A percentile compares a stretch with the other conserved stretches of the same genome.
phyloP scores from a whole-genome alignment of 2,888 invertebrate genomes.

The Drosophila peninsularis region DNA sequence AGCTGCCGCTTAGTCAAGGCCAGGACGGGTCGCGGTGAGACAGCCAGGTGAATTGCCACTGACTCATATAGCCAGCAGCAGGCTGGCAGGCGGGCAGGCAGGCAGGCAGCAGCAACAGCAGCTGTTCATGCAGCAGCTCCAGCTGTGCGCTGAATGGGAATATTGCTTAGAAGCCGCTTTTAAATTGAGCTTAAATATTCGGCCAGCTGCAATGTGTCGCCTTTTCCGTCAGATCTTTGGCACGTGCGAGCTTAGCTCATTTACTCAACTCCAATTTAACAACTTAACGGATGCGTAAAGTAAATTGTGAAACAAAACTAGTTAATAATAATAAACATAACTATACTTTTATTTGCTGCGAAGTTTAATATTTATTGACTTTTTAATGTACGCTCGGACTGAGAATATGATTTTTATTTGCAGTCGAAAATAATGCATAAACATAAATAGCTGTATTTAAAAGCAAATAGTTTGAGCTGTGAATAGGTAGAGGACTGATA shows the following conservation, averaged over 20 bases:
- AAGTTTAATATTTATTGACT: not conserved
- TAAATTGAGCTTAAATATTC: constrained; percentile 20
- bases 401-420: not conserved
- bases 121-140: constrained; percentile 42
- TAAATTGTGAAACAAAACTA: not conserved
- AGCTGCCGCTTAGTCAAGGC: constrained; percentile 57
- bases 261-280: constrained; percentile 1
- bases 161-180: constrained; percentile 21
- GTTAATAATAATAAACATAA: not conserved
- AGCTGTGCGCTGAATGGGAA: constrained; percentile 20
- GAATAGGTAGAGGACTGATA: no score
- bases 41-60: constrained; percentile 30
- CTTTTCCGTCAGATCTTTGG: constrained; percentile 6
- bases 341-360: not conserved
- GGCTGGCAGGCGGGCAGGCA: not conserved
- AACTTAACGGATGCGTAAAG: constrained; percentile 10
- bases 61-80: constrained; percentile 20
- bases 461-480: no score
- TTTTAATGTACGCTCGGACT: constrained; percentile 1
- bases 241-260: constrained; percentile 18
- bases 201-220: constrained; percentile 28
- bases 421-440: not conserved
- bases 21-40: constrained; percentile 19
- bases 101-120: constrained; percentile 13
- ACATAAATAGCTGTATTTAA: no score